Evolutionary conservation across 2,797 vertebrate genomes (phyloP).

Genomic region (Lacerta viridis): DNA sequence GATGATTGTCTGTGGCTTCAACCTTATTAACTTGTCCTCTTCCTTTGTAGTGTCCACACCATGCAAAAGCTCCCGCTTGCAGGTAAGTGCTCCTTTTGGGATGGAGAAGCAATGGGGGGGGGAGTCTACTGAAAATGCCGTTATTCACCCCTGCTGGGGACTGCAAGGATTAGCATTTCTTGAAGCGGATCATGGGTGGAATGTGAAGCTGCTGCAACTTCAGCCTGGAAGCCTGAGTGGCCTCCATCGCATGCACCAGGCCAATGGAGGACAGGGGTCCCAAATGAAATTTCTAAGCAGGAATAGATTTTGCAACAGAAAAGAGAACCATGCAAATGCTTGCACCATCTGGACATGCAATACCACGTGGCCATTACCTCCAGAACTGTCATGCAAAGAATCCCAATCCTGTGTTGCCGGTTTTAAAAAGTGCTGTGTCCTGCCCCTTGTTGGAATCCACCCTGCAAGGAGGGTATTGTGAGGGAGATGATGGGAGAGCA

Average conservation of each 20-base stretch:
- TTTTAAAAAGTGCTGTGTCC: background rate
- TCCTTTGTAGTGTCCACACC: background rate
- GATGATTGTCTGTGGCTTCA: too few species aligned
- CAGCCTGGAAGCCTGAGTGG: background rate
- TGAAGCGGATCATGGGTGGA: background rate
- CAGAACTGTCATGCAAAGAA: background rate
- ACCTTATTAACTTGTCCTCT: background rate
- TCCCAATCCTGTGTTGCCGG: too few species aligned
- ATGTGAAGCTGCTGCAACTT: background rate
- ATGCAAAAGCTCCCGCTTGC: background rate
- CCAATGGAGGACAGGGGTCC: background rate
- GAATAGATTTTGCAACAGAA: background rate
- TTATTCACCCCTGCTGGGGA: too few species aligned
- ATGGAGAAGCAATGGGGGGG: background rate
- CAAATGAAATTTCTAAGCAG: background rate
- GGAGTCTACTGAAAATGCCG: too few species aligned
- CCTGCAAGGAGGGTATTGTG: background rate
- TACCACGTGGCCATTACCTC: background rate
- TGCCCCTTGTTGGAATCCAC: background rate
- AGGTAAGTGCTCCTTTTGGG: slow-evolving; percentile 10
- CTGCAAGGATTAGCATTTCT: too few species aligned
- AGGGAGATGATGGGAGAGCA: background rate
- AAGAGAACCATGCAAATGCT: background rate
- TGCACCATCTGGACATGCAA: too few species aligned
- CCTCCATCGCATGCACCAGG: background rate